Conservation (phyloP, 2,113 vertebrate genomes). For the Atherinomorus stipes region DNA sequence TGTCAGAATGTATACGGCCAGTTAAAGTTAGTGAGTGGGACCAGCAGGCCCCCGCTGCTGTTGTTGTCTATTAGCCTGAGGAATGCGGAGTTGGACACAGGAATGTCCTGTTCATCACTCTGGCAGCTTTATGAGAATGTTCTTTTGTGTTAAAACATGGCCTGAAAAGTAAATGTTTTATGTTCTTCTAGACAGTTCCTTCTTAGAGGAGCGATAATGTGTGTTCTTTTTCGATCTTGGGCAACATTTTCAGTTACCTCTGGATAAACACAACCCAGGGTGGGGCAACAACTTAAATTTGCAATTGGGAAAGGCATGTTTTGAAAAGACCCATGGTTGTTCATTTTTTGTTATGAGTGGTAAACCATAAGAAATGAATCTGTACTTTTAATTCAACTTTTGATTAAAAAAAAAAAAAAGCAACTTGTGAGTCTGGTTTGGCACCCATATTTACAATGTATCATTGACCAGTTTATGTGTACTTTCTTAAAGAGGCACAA, state of each 20-base stretch:
- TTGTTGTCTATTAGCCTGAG: constrained; percentile 76
- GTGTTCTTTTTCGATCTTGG: constrained; percentile 10
- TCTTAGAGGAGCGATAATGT: background rate
- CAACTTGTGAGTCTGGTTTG: constrained; percentile 21
- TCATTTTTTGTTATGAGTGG: constrained; percentile 16
- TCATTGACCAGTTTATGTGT: constrained; percentile 1
- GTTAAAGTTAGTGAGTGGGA: constrained; percentile 23
- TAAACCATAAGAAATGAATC: constrained; percentile 3
- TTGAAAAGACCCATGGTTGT: constrained; percentile 35
- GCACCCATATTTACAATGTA: background rate
- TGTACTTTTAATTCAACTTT: too few species aligned
- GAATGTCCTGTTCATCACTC: constrained; percentile 77
- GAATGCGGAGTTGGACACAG: constrained; percentile 75
- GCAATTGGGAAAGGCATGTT: constrained; percentile 39
- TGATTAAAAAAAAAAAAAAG: constrained; percentile 3
- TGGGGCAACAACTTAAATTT: constrained; percentile 59
- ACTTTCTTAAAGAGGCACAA: background rate
- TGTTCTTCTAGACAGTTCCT: constrained; percentile 6
- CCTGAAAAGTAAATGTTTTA: constrained; percentile 42
- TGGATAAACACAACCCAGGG: constrained; percentile 55
- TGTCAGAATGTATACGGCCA: constrained; percentile 30
- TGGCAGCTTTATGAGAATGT: constrained; percentile 77
- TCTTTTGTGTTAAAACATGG: constrained; percentile 70
- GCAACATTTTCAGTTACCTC: constrained; percentile 49
- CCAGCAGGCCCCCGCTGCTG: constrained; percentile 66